These are phyloP conservation scores for Caranx melampygus DNA, from an alignment of 2,113 vertebrate genomes.

Conservation along the genomic window DNA sequence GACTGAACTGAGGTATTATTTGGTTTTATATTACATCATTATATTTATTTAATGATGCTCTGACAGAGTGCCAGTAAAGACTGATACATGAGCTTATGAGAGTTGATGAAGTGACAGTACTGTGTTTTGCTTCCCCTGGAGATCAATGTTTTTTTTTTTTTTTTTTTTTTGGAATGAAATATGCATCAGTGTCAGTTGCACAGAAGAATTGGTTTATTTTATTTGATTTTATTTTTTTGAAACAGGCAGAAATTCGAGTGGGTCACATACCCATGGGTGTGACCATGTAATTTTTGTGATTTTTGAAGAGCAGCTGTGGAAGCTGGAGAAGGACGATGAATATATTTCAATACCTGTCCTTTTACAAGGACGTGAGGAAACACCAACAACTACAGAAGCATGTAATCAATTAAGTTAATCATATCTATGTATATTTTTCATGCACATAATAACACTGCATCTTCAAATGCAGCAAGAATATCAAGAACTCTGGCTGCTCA, in stretches of 20 bases:
- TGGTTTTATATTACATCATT: background rate
- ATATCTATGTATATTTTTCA: background rate
- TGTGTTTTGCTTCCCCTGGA: background rate
- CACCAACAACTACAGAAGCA: too few relatives aligned
- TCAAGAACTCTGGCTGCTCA: background rate
- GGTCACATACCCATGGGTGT: background rate
- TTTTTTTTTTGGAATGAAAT: background rate
- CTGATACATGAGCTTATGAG: slow-evolving; percentile 5
- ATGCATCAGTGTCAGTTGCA: background rate
- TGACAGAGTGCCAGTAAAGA: slow-evolving; percentile 1
- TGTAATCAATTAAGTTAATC: background rate
- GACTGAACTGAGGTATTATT: slow-evolving; percentile 5
- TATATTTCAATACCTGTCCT: background rate
- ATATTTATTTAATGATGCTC: slow-evolving; percentile 14
- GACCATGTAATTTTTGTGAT: background rate
- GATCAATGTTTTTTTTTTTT: background rate
- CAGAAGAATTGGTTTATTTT: background rate
- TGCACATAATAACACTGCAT: background rate
- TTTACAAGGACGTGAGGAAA: background rate
- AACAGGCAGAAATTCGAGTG: background rate
- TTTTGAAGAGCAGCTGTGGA: background rate
- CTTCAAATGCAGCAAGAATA: background rate
- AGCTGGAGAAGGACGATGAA: background rate
- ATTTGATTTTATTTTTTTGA: background rate
- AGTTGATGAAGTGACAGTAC: background rate